These are phyloP conservation scores for Campaea margaritaria DNA, from an alignment of 2,888 invertebrate species.

Conservation along the genomic window DNA sequence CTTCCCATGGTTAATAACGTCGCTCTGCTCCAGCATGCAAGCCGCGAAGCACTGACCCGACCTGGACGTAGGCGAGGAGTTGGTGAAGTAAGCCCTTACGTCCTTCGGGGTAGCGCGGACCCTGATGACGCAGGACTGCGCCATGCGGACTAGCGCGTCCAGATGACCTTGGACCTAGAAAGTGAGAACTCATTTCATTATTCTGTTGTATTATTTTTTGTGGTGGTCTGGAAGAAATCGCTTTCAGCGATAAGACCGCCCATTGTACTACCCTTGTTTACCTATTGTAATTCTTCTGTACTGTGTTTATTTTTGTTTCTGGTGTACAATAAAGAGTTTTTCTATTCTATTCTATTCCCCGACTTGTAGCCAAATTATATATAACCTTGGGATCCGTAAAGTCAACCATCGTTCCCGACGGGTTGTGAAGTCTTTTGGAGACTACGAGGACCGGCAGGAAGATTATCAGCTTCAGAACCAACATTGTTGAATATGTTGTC, in stretches of 20 bases:
- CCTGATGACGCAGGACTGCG: slow-evolving; percentile 78
- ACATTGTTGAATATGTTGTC: slow-evolving; percentile 5
- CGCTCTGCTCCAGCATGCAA: slow-evolving; percentile 81
- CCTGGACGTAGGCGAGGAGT: slow-evolving; percentile 73
- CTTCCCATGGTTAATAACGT: slow-evolving; percentile 77
- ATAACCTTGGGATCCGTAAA: slow-evolving; percentile 75
- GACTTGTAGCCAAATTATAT: neutral
- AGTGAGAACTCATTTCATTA: too few species aligned
- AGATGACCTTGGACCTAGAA: slow-evolving; percentile 76
- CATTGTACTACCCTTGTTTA: too few species aligned
- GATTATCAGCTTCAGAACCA: slow-evolving; percentile 36
- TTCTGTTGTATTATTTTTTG: too few species aligned
- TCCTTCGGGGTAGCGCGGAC: slow-evolving; percentile 78
- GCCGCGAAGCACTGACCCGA: slow-evolving; percentile 80
- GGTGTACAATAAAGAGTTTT: too few species aligned
- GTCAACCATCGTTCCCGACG: slow-evolving; percentile 72
- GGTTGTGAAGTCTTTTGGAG: slow-evolving; percentile 37
- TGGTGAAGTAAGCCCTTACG: slow-evolving; percentile 78
- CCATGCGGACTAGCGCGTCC: slow-evolving; percentile 75
- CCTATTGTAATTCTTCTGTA: too few species aligned
- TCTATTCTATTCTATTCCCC: too few species aligned
- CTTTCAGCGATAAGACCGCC: too few species aligned
- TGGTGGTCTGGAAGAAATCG: too few species aligned
- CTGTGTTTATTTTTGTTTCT: too few species aligned
- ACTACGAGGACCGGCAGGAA: slow-evolving; percentile 48